A percentile compares a stretch with the other conserved stretches of the same genome.
Evolutionary conservation across 2,113 vertebrate species (phyloP).

Genomic region (Hiodon tergisus): DNA sequence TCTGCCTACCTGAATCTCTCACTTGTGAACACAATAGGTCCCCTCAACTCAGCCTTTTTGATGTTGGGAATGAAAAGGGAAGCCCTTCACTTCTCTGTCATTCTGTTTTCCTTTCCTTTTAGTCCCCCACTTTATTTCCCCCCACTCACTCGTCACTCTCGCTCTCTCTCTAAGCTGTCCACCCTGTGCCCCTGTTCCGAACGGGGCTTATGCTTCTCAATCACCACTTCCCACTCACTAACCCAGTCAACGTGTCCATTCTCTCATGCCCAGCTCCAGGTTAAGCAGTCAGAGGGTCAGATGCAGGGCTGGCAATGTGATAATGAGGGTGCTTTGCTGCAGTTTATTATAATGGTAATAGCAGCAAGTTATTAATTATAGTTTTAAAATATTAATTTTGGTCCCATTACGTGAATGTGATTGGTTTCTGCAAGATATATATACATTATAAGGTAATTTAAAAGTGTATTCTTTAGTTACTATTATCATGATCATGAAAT

Average conservation of each 20-base stretch:
- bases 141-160: constrained; percentile 23
- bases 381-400: neutral
- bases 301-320: neutral
- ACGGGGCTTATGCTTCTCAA: constrained; percentile 22
- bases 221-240: constrained; percentile 31
- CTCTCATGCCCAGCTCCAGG: neutral
- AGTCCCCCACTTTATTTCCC: constrained; percentile 21
- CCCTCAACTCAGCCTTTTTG: constrained; percentile 32
- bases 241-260: constrained; percentile 5
- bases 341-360: neutral
- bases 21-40: constrained; percentile 29
- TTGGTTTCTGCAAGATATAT: too few relatives aligned
- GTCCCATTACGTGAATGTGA: too few relatives aligned
- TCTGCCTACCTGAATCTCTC: constrained; percentile 10
- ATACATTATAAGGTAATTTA: too few relatives aligned
- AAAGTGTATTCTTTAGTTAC: too few relatives aligned
- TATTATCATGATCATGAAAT: too few relatives aligned
- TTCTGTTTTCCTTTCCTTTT: constrained; percentile 18
- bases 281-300: neutral
- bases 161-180: constrained; percentile 26
- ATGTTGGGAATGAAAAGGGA: constrained; percentile 36
- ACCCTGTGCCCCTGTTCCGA: constrained; percentile 21
- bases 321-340: constrained; percentile 1
- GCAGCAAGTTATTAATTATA: constrained; percentile 9
- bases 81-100: constrained; percentile 13